Evolutionary conservation across 2,113 vertebrate species (phyloP), one percentile per base, ranked within the genome.

Genomic region (Parus major): DNA sequence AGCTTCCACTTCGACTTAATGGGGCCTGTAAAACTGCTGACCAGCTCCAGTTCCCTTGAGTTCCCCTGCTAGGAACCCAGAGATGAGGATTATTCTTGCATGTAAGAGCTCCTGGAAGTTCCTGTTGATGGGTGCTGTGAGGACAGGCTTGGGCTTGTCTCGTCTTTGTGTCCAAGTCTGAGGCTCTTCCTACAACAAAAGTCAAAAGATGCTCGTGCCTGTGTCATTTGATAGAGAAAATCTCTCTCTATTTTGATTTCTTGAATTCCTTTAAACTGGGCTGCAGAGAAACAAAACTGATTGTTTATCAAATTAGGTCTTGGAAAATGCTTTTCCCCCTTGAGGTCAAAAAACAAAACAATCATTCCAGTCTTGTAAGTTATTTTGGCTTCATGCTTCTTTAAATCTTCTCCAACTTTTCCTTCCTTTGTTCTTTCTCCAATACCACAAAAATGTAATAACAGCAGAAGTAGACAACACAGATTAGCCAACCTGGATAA

Each of bases 261-360:
- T 89, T 70, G 88, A 92, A 97, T 95, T 97, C 87, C 76, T 90
- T 97, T 91, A 87, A 90, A 90, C 95, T 78, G 86, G 57, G 70
- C 95, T 92, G 47, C 56, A 90, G 89, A 87, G 81, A 95, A 81
- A 93, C 57, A 88, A 95, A 97, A 47, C 66, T 93, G 90, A 90
- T 97, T 97, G 92, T 96, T 97, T 97, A 97, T 97, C 96, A 97
- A 96, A 97, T 93, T 82, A 95, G 68, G 65, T 35, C 96, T 91
- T 97, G 95, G 97, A 96, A 96, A 96, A 97, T 61, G 80, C 75
- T 77, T 92, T 95, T 36, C 52, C 64, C 82, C 83, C 92, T 90
- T 75, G 91, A 97, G 96, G 93, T 94, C 47, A 82, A 72, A 79
- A 77, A 88, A 81, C 31, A 59, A 76, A 92, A 93, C 49, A 27